Evolutionary conservation across 2,113 vertebrate genomes (phyloP), one percentile per base, ranked within the genome.

Genomic region (Todiramphus chloris): DNA sequence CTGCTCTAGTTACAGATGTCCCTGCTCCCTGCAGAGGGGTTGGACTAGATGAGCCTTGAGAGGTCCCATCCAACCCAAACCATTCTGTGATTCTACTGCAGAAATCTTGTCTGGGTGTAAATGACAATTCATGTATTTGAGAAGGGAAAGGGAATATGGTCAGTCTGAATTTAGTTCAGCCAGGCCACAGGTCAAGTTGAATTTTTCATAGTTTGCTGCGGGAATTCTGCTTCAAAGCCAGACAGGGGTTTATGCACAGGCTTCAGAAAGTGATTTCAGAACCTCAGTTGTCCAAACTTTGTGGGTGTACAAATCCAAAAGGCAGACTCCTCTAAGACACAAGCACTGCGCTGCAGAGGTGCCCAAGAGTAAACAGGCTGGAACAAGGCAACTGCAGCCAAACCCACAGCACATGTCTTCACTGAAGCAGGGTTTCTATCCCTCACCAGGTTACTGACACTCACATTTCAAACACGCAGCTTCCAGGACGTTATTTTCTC

Each of bases 371-470:
- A 62, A 60, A 41, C 6, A 33, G 37, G 16, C 16, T 7, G 28
- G 10, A 83, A 39, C 10, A 24, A 53, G 48, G 51, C 19, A 46
- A 30, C 28, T 14, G 53, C 51, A 63, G 81, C 33, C 87, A 68
- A 51, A 50, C 3, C 12, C 12, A 16, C 0, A 1, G n/a, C 66
- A 67, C 0, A 0, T 0, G 16, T 63, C 28, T 20, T 13, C 31
- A 8, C 1, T 4, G 39, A 23, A 20, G 35, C 2, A 17, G 41
- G 37, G 13, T 33, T 77, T 44, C 68, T 19, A 66, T 39, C 46
- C 5, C 73, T n/a, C 55, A 6, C 18, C 58, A 51, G 18, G 23
- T 17, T 46, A 73, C 1, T 3, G 19, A 44, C 21, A 25, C 27
- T 63, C n/a, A 6, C 4, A 10, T 23, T 59, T 11, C 16, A 69